Evolutionary conservation across 2,113 vertebrate genomes (phyloP).

Genomic region (Progne subis): DNA sequence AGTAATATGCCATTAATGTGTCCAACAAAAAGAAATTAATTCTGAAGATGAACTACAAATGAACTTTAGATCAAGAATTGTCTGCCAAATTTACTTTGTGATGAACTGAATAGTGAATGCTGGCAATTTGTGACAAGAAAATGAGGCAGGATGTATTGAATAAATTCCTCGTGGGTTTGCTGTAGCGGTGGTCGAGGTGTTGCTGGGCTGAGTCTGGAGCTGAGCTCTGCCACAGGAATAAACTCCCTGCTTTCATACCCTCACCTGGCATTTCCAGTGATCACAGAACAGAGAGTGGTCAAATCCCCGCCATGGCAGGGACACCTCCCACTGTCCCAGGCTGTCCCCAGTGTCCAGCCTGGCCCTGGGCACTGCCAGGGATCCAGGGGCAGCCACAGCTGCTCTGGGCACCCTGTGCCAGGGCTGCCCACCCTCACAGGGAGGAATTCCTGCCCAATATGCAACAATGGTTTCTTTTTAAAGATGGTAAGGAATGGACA

Average conservation of each 20-base stretch:
- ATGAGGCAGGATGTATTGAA: background rate
- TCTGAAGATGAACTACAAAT: conserved; percentile 37
- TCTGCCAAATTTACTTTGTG: conserved; percentile 40
- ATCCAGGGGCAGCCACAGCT: background rate
- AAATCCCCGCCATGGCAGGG: background rate
- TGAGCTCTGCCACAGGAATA: background rate
- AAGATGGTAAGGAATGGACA: background rate
- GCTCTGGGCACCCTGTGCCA: background rate
- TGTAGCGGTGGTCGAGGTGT: accelerated
- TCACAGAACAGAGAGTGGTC: accelerated
- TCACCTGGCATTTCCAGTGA: background rate
- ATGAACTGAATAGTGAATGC: background rate
- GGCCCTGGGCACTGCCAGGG: background rate
- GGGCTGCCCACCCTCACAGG: background rate
- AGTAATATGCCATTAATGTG: conserved; percentile 15
- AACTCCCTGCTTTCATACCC: background rate
- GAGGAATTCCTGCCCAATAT: background rate
- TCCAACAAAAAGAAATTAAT: conserved; percentile 52
- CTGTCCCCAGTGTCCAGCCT: background rate
- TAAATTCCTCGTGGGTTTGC: background rate
- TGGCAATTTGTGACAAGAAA: background rate
- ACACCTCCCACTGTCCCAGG: background rate
- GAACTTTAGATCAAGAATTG: conserved; percentile 36
- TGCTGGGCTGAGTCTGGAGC: background rate
- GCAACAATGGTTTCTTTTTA: background rate